A percentile compares a stretch with the other conserved stretches of the same genome.
Evolutionary conservation across 2,113 vertebrate species (phyloP).

Genomic region (Aldabrachelys gigantea): DNA sequence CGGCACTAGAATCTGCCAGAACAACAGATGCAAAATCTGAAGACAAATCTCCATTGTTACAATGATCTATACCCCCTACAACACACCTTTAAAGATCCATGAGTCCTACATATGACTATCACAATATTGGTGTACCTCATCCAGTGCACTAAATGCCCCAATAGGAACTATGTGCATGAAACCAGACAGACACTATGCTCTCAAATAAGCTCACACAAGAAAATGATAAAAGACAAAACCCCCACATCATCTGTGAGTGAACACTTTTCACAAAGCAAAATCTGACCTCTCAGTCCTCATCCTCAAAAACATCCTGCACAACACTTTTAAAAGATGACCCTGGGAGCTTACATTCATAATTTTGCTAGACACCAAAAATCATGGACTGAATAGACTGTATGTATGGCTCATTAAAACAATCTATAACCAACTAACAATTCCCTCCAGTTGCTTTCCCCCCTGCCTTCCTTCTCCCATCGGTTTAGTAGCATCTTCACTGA

Average conservation of each 20-base stretch:
- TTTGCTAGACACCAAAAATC: not conserved
- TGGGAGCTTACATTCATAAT: not conserved
- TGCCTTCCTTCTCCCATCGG: too few species aligned
- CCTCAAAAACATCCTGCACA: not conserved
- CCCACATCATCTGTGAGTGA: not conserved
- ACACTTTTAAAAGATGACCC: not conserved
- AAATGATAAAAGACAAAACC: not conserved
- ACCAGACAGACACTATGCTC: not conserved
- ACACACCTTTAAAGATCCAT: not conserved
- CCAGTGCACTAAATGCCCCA: not conserved
- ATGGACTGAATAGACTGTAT: not conserved
- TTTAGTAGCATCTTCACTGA: not conserved
- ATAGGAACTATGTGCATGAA: not conserved
- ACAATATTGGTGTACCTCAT: too few species aligned
- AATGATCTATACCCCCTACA: not conserved
- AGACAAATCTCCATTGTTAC: not conserved
- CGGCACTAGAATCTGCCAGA: not conserved
- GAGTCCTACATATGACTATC: not conserved
- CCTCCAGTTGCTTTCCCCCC: not conserved
- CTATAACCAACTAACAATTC: not conserved
- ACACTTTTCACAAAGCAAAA: not conserved
- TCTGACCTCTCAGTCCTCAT: not conserved
- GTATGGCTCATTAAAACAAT: not conserved
- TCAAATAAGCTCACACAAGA: not conserved
- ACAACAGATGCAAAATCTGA: not conserved